Percentiles rank a stretch among this genome's conserved stretches.
Conservation (phyloP, 2,888 invertebrate genomes). For the Tyria jacobaeae region DNA sequence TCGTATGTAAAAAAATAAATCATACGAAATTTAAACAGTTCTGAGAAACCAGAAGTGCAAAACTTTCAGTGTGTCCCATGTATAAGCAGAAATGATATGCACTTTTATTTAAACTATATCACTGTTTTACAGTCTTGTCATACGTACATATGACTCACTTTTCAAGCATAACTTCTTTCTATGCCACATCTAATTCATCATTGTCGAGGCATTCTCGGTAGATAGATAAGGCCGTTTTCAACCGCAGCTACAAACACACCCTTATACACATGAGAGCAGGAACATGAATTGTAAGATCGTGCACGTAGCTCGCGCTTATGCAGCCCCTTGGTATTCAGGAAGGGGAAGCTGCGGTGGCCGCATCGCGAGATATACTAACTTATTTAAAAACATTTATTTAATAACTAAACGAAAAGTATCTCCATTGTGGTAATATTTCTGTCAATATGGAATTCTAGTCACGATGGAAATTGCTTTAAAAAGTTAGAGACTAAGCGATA, state of each 20-base stretch:
- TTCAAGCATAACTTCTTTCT: not conserved
- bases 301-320: not conserved
- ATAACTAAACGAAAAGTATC: not conserved
- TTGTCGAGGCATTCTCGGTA: not conserved
- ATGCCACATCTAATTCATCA: not conserved
- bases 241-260: not conserved
- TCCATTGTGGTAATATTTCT: not conserved
- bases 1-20: too few species aligned
- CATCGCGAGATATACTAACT: not conserved
- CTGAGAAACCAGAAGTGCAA: too few species aligned
- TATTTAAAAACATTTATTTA: conserved; percentile 5
- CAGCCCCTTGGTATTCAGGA: conserved; percentile 6
- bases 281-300: not conserved
- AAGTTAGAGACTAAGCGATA: not conserved
- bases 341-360: not conserved
- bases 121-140: not conserved
- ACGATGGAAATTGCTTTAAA: not conserved
- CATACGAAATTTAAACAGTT: too few species aligned
- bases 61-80: too few species aligned
- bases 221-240: not conserved
- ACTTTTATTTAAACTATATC: too few species aligned
- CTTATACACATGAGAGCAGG: not conserved
- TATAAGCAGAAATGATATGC: too few species aligned
- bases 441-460: not conserved
- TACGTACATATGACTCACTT: too few species aligned